These are phyloP conservation scores for Climacteris rufus DNA, from an alignment of 2,113 vertebrate genomes.

Conservation along the genomic window DNA sequence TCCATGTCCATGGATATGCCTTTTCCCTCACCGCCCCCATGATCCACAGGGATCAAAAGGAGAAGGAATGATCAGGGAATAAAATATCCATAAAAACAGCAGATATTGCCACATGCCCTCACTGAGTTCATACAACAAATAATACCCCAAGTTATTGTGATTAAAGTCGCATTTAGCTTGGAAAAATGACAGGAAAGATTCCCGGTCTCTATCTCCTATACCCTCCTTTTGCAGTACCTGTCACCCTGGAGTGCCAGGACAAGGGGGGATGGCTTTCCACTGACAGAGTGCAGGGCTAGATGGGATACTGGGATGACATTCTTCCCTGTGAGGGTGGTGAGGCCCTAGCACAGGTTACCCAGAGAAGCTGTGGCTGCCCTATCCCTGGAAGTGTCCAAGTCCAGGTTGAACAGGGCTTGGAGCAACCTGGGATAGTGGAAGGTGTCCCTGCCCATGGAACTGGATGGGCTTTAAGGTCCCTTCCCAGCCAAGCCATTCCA, in stretches of 20 bases:
- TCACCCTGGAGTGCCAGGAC: background rate
- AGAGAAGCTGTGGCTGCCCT: background rate
- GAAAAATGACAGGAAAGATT: background rate
- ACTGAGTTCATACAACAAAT: background rate
- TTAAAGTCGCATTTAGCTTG: background rate
- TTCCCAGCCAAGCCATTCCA: background rate
- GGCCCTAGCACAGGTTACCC: background rate
- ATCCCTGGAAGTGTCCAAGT: background rate
- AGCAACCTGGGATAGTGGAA: background rate
- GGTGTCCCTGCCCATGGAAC: background rate
- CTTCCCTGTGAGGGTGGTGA: background rate
- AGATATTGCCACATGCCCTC: background rate
- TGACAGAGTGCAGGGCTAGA: background rate
- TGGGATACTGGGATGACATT: background rate
- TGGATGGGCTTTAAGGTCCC: background rate
- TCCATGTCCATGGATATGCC: constrained; percentile 98
- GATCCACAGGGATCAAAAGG: constrained; percentile 87
- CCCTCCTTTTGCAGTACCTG: background rate
- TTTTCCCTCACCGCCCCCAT: constrained; percentile 92
- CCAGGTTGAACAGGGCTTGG: background rate
- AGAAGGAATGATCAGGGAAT: background rate
- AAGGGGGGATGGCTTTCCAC: background rate
- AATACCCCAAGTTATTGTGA: fast-evolving
- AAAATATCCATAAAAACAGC: background rate
- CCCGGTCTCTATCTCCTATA: no score